Conservation (phyloP, 2,113 vertebrate genomes). For the Psammodynastes pulverulentus region DNA sequence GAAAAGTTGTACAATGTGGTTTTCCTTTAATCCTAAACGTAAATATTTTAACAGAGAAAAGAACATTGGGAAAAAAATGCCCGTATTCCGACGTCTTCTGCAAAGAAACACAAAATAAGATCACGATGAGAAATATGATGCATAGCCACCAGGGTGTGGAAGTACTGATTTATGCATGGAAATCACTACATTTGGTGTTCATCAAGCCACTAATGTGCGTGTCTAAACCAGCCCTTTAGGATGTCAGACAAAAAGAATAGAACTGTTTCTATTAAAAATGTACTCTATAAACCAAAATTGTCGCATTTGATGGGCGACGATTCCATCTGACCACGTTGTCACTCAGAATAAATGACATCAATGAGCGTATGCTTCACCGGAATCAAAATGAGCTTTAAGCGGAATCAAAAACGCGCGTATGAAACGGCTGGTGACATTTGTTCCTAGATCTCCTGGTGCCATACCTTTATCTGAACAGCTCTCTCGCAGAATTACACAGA, state of each 20-base stretch:
- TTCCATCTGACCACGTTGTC: background rate
- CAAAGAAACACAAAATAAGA: background rate
- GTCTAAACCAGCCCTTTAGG: too few relatives aligned
- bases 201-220: background rate
- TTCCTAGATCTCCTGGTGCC: background rate
- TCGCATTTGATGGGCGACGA: background rate
- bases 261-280: background rate
- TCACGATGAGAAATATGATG: background rate
- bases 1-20: background rate
- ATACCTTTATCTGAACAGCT: background rate
- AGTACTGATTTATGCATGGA: background rate
- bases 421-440: background rate
- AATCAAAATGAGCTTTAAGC: background rate
- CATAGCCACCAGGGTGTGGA: background rate
- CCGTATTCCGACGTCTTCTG: background rate
- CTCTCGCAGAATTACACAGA: rapidly evolving
- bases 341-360: background rate
- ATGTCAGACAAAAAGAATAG: background rate
- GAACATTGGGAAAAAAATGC: background rate
- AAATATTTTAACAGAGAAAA: background rate
- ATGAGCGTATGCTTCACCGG: background rate
- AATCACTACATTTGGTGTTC: background rate
- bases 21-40: background rate
- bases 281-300: background rate
- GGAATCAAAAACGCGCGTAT: background rate